Percentiles rank a stretch among this genome's conserved stretches.
These are phyloP conservation scores for Papilio demoleus DNA, from an alignment of 2,888 invertebrate species.

Conservation along the genomic window DNA sequence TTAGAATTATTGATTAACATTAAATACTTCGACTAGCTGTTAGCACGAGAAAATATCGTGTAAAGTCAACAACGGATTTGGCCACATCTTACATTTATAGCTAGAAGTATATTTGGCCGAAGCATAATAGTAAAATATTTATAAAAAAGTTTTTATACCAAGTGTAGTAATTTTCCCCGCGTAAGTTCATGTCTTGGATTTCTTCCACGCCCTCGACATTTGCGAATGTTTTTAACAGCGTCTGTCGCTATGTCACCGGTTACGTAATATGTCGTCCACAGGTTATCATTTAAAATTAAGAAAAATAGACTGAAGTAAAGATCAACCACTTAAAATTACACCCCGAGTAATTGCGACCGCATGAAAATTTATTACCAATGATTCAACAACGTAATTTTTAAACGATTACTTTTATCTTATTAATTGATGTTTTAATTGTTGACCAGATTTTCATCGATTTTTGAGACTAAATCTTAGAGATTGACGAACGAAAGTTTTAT, in stretches of 20 bases:
- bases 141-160: too few relatives aligned
- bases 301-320: constrained; percentile 52
- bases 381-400: constrained; percentile 14
- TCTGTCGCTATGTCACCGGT: constrained; percentile 56
- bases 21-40: too few relatives aligned
- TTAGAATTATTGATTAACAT: too few relatives aligned
- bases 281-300: constrained; percentile 64
- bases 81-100: too few relatives aligned
- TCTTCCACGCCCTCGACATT: constrained; percentile 61
- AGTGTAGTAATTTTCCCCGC: constrained; percentile 45
- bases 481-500: not conserved
- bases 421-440: not conserved
- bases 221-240: constrained; percentile 64
- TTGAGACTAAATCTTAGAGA: not conserved
- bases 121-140: too few relatives aligned
- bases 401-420: constrained; percentile 7
- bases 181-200: constrained; percentile 43
- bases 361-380: not conserved
- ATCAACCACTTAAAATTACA: constrained; percentile 19
- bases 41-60: too few relatives aligned
- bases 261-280: constrained; percentile 62
- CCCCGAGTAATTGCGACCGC: constrained; percentile 2
- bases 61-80: too few relatives aligned
- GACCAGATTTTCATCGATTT: not conserved
- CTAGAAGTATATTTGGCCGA: too few relatives aligned